Base-by-base conservation (phyloP, 2,797 vertebrate genomes). In the Australoheros facetus region DNA sequence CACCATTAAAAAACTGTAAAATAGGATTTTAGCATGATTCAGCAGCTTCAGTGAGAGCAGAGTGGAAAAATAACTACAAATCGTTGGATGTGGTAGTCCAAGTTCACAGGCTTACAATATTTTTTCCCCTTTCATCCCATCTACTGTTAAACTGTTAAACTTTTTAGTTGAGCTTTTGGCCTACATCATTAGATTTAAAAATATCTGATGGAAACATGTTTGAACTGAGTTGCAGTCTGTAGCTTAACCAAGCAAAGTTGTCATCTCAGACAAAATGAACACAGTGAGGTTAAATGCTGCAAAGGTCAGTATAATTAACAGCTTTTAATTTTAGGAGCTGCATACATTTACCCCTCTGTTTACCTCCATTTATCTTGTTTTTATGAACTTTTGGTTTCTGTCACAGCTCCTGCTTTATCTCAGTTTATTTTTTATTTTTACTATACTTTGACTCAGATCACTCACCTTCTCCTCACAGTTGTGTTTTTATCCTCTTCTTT, bases 1-100 rank as follows among this genome's bases (percentile, higher is more conserved):
- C 32, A 32, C 7, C 32, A 32, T 32, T 32, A 32, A 32, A 32
- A 32, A 32, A 26, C 7, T 32, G 5, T 32, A 32, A 32, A 32
- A 32, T 32, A 32, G 7, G 30, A 32, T 32, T 32, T 32, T 32
- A 32, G 34, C 42, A 55, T 72, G 78, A 89, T 13, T 84, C 85
- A 86, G 80, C 85, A 81, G 51, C 48, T 74, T 56, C 8, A 60
- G 45, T 37, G 26, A 70, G 5, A 45, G 73, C 55, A 28, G 66
- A 55, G 17, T 54, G n/a, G 56, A 10, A 51, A 51, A 30, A 21
- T 13, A 69, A 32, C 26, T 69, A 0, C 13, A 19, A 56, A 55
- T 79, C 4, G 71, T 9, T 21, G 70, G 10, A 78, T 76, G 60
- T 76, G 14, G 28, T 59, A 4, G 51, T 13, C 26, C 26, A 30